Base-by-base conservation (phyloP, 2,888 invertebrate species). In the Leuctra nigra region DNA sequence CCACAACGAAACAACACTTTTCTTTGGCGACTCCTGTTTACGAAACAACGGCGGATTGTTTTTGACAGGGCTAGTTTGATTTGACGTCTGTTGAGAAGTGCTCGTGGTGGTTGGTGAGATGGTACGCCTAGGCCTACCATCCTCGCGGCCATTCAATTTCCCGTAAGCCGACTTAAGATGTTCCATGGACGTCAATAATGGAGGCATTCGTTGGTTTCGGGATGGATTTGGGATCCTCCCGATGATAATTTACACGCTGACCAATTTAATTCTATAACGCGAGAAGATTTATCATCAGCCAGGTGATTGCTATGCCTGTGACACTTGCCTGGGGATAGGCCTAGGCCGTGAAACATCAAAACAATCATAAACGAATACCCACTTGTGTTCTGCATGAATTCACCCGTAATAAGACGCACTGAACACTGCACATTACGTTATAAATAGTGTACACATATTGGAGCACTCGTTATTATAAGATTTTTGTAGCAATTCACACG, bases 1-100 rank as follows among this genome's bases (percentile, higher is more conserved):
- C 81, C 87, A 90, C 63, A 90, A 77, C 65, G 78, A 76, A 25
- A 52, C 58, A 25, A 52, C 58, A 47, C 57, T 62, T 20, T 60
- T 47, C 44, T 54, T 54, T 53, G 55, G 57, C 55, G 38, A 53
- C 36, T 48, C 56, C 18, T 55, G 55, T 9, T 38, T 56, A 18
- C 53, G 44, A 36, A 57, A 50, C 41, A 55, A 23, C 39, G 56
- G 33, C 14, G 56, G 38, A 18, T 35, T 46, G 41, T 48, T 46
- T 58, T 59, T 57, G 54, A 61, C 57, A 24, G 62, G 62, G 44
- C 63, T 62, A 41, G 54, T 59, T 25, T 54, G 54, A 33, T 55
- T 56, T 29, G 58, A 54, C 29, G 63, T 62, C 55, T 64, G 64
- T 61, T 57, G 63, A 53, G 56, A 62, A 57, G 60, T 62, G 57